Evolutionary conservation across 2,797 vertebrate genomes (phyloP), one percentile per base, ranked within the genome.

Genomic region (Decapterus maruadsi): DNA sequence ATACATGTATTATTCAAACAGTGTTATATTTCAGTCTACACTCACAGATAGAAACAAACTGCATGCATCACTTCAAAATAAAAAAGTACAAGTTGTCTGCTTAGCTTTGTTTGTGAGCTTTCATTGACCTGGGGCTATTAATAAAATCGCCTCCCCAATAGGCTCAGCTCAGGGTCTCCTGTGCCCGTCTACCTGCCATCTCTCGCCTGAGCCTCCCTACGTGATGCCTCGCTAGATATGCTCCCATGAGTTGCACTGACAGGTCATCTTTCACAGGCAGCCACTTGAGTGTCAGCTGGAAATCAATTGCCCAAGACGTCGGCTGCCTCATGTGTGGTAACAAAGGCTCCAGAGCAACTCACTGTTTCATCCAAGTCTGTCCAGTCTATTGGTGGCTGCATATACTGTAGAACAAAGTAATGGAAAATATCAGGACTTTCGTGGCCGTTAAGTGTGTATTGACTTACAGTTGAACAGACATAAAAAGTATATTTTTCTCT

Each of bases 271-370:
- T 92, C 89, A 87, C 68, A 75, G 80, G 62, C 79, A 72, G 80
- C 87, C 83, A 61, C 83, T 89, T 79, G 85, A 86, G 80, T 90
- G 88, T 89, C 90, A 92, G 86, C 90, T 91, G 88, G 88, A 94
- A 93, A 94, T 93, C 92, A 92, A 93, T 90, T 87, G 89, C 60
- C 40, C 59, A 84, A 86, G 89, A 88, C 38, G 26, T 57, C 12
- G 75, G 82, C 80, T 80, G 69, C 77, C 79, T 90, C 82, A 81
- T 77, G 80, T 68, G 34, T 45, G 45, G 83, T 85, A 80, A 90
- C 86, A 89, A 68, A 42, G 71, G 64, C 78, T 87, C 60, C 29
- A 48, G 69, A 80, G 76, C 12, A 1, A 68, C 75, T 76, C 59
- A 11, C 56, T 50, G 66, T 76, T 86, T 81, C 57, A 84, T 84